Percentiles rank a stretch among this genome's conserved stretches.
Evolutionary conservation across 2,888 invertebrate species (phyloP).

Genomic region (Drosophila macrothrix): DNA sequence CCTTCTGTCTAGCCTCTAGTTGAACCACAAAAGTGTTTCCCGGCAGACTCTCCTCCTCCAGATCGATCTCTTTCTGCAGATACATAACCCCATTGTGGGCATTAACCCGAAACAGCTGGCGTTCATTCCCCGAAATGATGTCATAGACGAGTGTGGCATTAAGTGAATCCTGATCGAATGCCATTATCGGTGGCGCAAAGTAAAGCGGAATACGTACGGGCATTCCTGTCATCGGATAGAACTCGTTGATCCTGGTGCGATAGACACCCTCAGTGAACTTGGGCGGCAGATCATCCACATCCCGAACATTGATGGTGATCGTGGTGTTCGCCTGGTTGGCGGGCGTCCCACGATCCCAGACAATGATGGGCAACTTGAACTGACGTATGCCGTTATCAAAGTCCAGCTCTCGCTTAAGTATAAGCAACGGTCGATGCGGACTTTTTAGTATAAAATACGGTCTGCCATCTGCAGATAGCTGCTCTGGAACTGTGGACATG

Average conservation of each 20-base stretch:
- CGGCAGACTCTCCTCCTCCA: slow-evolving; percentile 91
- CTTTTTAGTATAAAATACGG: slow-evolving; percentile 90
- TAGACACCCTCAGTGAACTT: slow-evolving; percentile 93
- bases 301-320: slow-evolving; percentile 89
- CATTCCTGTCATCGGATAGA: slow-evolving; percentile 91
- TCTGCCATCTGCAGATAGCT: slow-evolving; percentile 81
- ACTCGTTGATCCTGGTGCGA: slow-evolving; percentile 92
- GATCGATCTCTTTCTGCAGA: slow-evolving; percentile 92
- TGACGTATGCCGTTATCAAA: slow-evolving; percentile 92
- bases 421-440: slow-evolving; percentile 91
- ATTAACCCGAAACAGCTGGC: slow-evolving; percentile 91
- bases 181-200: slow-evolving; percentile 90
- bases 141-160: slow-evolving; percentile 91
- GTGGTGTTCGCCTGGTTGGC: slow-evolving; percentile 90
- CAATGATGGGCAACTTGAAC: slow-evolving; percentile 90
- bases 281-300: slow-evolving; percentile 93
- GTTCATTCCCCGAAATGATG: slow-evolving; percentile 92
- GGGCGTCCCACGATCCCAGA: slow-evolving; percentile 93
- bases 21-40: slow-evolving; percentile 91
- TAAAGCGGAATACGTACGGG: slow-evolving; percentile 89
- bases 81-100: slow-evolving; percentile 91
- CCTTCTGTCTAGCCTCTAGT: slow-evolving; percentile 92
- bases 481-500: slow-evolving; percentile 87
- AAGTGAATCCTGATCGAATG: slow-evolving; percentile 93
- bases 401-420: slow-evolving; percentile 90